Evolutionary conservation across 2,797 vertebrate species (phyloP), one percentile per base, ranked within the genome.

Genomic region (Alcedo quadribrachys): DNA sequence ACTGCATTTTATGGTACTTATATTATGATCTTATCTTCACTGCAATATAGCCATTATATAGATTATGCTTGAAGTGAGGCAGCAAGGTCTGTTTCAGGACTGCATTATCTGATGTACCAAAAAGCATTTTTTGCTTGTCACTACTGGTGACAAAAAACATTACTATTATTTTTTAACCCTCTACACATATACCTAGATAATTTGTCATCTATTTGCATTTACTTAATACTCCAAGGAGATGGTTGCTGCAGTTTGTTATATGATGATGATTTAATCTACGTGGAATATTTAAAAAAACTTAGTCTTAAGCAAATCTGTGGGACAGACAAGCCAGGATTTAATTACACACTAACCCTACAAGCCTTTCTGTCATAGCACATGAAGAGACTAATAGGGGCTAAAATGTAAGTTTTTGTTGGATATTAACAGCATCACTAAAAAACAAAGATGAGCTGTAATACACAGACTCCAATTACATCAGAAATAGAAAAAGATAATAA

Each of bases 1-100:
- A 94, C 57, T 97, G 60, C 62, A 92, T 94, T 84, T 94, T 90
- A 87, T 58, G 68, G 65, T 81, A 85, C 53, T 94, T 93, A 87
- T 8, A 85, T 66, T 35, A 90, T 92, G 68, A 95, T 94, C 69
- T 95, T 84, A 80, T 79, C 48, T 43, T 93, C 51, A 65, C 58
- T 92, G 69, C 66, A 94, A 94, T 85, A 69, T 58, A 92, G 60
- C 42, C 66, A 83, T 92, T 94, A 88, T 46, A 88, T 33, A 66
- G 83, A 93, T 96, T 92, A 95, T 81, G 27, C 66, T 86, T 91
- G 73, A 90, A 92, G 70, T 61, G 71, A 46, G 55, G 62, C 75
- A 94, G 30, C 37, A 73, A 88, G 57, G 43, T 86, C 82, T 92
- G 67, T 77, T 86, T 89, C 85, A 93, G 68, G 90, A 74, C 67